Percentiles rank a stretch among this genome's conserved stretches.
These are phyloP conservation scores for Nephrocerus scutellatus DNA, from an alignment of 2,888 invertebrate genomes.

Conservation along the genomic window DNA sequence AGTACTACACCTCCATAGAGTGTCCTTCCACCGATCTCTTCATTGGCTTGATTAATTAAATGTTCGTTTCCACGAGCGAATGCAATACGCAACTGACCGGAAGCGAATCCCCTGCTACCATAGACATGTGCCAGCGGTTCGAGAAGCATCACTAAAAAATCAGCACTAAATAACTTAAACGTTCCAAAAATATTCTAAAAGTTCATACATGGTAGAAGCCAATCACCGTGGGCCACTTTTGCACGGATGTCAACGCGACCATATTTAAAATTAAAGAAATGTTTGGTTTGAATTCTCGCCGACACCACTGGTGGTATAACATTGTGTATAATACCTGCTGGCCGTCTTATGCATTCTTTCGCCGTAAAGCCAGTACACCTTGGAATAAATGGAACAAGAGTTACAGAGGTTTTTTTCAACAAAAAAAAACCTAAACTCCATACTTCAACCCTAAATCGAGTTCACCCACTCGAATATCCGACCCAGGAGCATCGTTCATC, in stretches of 20 bases:
- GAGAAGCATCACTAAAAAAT: slow-evolving; percentile 56
- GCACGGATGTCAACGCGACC: slow-evolving; percentile 64
- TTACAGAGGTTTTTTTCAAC: too few species aligned
- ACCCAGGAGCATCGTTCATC: slow-evolving; percentile 27
- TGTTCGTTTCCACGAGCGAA: slow-evolving; percentile 60
- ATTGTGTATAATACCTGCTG: slow-evolving; percentile 34
- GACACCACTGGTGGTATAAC: slow-evolving; percentile 66
- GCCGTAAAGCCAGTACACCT: slow-evolving; percentile 53
- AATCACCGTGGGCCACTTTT: slow-evolving; percentile 68
- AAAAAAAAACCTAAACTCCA: slow-evolving; percentile 1
- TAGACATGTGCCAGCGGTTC: slow-evolving; percentile 59
- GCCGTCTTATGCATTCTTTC: slow-evolving; percentile 37
- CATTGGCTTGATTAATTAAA: slow-evolving; percentile 27
- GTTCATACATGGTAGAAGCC: slow-evolving; percentile 71
- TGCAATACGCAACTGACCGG: slow-evolving; percentile 67
- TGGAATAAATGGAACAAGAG: too few species aligned
- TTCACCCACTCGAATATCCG: slow-evolving; percentile 32
- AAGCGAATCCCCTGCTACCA: slow-evolving; percentile 54
- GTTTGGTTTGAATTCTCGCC: slow-evolving; percentile 57
- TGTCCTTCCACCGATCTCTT: slow-evolving; percentile 34
- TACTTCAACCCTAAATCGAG: slow-evolving; percentile 43
- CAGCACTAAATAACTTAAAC: too few species aligned
- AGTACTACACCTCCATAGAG: slow-evolving; percentile 40
- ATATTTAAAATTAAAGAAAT: slow-evolving; percentile 61
- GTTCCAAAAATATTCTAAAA: not conserved